Base-by-base conservation (phyloP, 2,113 vertebrate genomes). In the Gulo gulo region DNA sequence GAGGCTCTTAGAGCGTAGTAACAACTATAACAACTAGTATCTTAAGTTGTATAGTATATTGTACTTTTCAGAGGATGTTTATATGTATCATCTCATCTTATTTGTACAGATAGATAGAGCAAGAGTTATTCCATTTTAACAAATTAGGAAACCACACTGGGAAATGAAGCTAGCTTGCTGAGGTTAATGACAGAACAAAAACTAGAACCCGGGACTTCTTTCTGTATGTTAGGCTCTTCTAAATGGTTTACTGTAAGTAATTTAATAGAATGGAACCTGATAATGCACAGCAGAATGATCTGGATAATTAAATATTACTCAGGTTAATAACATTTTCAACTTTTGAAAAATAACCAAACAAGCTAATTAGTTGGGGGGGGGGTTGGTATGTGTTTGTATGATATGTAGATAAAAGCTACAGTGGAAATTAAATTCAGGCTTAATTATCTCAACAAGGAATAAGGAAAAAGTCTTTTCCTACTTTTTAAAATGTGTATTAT, bases 381-480 rank as follows among this genome's bases (percentile, higher is more conserved):
- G n/a, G 74, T 73, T 59, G 29, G 16, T n/a, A 23, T 26, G 6
- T 69, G 6, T 91, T 13, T 96, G 4, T 84, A 20, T 83, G 29
- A 59, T 61, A 52, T 34, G 34, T 23, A 88, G 20, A 42, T 34
- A 86, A 80, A 97, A 85, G 6, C 4, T 88, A 14, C 24, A 61
- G 47, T 89, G 78, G n/a, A 96, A 87, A 92, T 96, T 83, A 88
- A 93, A 88, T 96, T 93, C 52, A 55, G 9, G 80, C 13, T 93
- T 85, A 88, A 73, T 90, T 74, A 52, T 87, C 61, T 92, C 50
- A 84, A 91, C 23, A 71, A 73, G 89, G 18, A 92, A 36, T 52
- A 55, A 52, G 2, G 16, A 21, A 9, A 76, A 81, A 4, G 9
- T n/a, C 3, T 61, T 89, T 91, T 95, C 8, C 47, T 93, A 61